A percentile compares a stretch with the other conserved stretches of the same genome.
These are phyloP conservation scores for Colinus virginianus DNA, from an alignment of 2,113 vertebrate genomes.

Conservation along the genomic window DNA sequence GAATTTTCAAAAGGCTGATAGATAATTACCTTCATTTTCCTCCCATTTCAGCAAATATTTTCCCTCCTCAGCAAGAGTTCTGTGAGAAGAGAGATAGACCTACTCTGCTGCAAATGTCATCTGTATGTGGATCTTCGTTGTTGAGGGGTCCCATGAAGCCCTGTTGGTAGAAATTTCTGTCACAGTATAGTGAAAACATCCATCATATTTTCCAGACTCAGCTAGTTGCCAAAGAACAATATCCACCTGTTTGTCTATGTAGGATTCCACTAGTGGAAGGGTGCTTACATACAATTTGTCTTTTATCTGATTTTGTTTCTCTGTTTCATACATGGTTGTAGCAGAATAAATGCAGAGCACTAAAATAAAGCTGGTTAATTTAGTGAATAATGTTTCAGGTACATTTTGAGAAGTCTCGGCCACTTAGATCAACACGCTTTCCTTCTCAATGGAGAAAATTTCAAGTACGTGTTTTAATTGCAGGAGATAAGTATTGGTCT, in stretches of 20 bases:
- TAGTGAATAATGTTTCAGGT: background rate
- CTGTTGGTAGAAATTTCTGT: background rate
- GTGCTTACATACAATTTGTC: background rate
- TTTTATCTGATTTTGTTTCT: background rate
- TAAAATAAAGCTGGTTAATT: background rate
- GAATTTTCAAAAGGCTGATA: background rate
- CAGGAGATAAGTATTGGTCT: background rate
- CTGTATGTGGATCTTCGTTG: background rate
- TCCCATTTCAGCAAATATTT: background rate
- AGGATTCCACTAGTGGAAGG: background rate
- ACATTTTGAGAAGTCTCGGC: background rate
- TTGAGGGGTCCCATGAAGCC: background rate
- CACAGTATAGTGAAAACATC: background rate
- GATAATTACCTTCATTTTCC: background rate
- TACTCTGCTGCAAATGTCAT: background rate
- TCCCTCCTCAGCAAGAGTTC: background rate
- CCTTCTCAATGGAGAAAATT: background rate
- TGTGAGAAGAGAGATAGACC: background rate
- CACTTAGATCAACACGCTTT: background rate
- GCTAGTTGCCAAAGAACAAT: background rate
- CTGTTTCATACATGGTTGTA: fast-evolving
- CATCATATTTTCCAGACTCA: background rate
- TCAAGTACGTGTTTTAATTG: background rate
- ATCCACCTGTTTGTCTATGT: background rate
- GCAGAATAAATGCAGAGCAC: background rate